A percentile compares a stretch with the other conserved stretches of the same genome.
Evolutionary conservation across 2,797 vertebrate species (phyloP).

Genomic region (Petrocephalus schoutedeni): DNA sequence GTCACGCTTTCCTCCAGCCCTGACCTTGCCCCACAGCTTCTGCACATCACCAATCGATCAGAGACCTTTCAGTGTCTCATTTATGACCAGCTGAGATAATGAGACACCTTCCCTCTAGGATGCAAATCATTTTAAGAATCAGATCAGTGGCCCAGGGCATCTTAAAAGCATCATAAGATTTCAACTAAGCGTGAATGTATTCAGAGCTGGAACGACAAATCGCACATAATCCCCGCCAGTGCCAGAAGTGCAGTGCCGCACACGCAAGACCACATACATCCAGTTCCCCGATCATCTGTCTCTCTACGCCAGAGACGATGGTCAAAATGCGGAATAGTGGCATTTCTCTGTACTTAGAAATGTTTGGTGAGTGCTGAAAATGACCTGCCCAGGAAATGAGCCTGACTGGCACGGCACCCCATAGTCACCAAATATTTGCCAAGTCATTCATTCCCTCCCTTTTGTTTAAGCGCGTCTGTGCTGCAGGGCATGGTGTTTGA

Average conservation of each 20-base stretch:
- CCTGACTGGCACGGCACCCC: slow-evolving; percentile 30
- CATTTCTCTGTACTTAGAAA: slow-evolving; percentile 28
- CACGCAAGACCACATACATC: slow-evolving; percentile 31
- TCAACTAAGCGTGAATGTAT: slow-evolving; percentile 64
- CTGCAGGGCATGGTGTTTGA: not conserved
- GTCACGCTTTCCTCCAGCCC: slow-evolving; percentile 14
- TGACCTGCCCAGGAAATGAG: not conserved
- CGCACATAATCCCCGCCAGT: slow-evolving; percentile 25
- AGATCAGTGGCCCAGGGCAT: slow-evolving; percentile 35
- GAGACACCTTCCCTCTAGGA: slow-evolving; percentile 48
- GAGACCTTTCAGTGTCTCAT: slow-evolving; percentile 65
- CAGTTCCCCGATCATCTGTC: slow-evolving; percentile 21
- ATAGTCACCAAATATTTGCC: slow-evolving; percentile 46
- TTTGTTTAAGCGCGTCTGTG: not conserved
- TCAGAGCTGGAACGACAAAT: slow-evolving; percentile 61
- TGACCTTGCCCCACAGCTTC: slow-evolving; percentile 39
- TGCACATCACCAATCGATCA: slow-evolving; percentile 71
- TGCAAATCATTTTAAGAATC: slow-evolving; percentile 42
- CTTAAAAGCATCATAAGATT: slow-evolving; percentile 44
- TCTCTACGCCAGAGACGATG: slow-evolving; percentile 39
- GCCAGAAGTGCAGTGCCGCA: slow-evolving; percentile 37
- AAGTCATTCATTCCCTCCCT: slow-evolving; percentile 13
- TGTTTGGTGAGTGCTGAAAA: slow-evolving; percentile 47
- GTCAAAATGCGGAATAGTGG: not conserved
- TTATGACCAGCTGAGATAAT: slow-evolving; percentile 59